Percentiles rank a stretch among this genome's conserved stretches.
Conservation (phyloP, 2,113 vertebrate genomes). For the Epinephelus fuscoguttatus region DNA sequence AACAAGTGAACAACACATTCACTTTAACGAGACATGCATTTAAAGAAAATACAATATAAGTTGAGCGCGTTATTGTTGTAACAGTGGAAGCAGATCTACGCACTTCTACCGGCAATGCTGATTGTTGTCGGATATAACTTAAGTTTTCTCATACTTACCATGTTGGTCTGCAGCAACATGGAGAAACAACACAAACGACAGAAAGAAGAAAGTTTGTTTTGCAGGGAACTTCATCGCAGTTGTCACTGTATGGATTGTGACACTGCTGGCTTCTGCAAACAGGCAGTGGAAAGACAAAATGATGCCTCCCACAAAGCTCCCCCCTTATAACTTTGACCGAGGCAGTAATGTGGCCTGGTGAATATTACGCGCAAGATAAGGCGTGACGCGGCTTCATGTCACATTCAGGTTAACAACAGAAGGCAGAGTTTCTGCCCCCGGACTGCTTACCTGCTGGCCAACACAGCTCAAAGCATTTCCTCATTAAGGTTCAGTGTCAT, state of each 20-base stretch:
- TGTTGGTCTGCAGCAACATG: conserved; percentile 26
- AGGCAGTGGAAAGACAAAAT: not conserved
- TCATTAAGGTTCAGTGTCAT: no score
- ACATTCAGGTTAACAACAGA: not conserved
- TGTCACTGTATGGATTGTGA: not conserved
- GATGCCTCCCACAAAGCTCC: rapidly evolving
- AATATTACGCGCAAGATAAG: not conserved
- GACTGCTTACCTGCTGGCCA: no score
- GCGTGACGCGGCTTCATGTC: not conserved
- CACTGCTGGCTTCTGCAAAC: not conserved
- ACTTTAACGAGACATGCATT: not conserved
- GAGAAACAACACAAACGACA: conserved; percentile 36
- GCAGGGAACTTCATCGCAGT: conserved; percentile 29
- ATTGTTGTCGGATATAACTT: no score
- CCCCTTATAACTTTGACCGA: no score
- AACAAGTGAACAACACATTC: not conserved
- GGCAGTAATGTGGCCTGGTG: no score
- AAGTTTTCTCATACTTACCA: conserved; percentile 38
- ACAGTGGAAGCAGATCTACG: not conserved
- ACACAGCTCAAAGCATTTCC: no score
- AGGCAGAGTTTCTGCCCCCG: not conserved
- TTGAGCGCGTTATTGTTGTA: not conserved
- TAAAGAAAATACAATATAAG: not conserved
- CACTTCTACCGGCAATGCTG: not conserved
- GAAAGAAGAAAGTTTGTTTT: not conserved